Evolutionary conservation across 2,888 invertebrate genomes (phyloP).

Genomic region (Meteorus cinctellus): DNA sequence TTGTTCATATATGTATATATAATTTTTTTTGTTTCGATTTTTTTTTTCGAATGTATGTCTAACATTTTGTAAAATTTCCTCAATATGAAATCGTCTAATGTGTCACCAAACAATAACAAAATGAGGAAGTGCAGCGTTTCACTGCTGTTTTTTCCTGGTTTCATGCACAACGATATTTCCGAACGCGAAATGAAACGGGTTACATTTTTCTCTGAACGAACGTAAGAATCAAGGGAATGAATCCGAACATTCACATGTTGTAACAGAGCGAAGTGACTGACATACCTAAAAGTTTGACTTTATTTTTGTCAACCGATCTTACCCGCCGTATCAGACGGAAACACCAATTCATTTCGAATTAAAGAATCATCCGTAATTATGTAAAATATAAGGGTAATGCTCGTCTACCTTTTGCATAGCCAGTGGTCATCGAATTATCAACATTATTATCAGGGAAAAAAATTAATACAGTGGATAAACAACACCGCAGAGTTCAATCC

Average conservation of each 20-base stretch:
- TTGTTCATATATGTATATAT: background rate
- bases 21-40: background rate
- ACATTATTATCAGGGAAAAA: background rate
- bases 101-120: background rate
- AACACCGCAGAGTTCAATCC: background rate
- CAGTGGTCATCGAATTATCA: background rate
- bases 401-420: background rate
- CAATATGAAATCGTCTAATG: background rate
- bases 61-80: background rate
- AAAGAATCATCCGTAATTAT: background rate
- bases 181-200: background rate
- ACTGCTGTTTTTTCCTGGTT: background rate
- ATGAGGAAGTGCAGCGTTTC: background rate
- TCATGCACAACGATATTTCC: slow-evolving; percentile 21
- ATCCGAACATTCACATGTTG: slow-evolving; percentile 24
- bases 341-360: background rate
- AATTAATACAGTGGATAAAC: background rate
- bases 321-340: background rate
- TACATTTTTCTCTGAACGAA: background rate
- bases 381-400: background rate
- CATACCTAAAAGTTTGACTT: background rate
- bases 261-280: background rate
- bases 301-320: background rate
- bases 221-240: background rate
- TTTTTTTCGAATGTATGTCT: background rate